A percentile compares a stretch with the other conserved stretches of the same genome.
These are phyloP conservation scores for Oreortyx pictus DNA, from an alignment of 2,797 vertebrate species.

Conservation along the genomic window DNA sequence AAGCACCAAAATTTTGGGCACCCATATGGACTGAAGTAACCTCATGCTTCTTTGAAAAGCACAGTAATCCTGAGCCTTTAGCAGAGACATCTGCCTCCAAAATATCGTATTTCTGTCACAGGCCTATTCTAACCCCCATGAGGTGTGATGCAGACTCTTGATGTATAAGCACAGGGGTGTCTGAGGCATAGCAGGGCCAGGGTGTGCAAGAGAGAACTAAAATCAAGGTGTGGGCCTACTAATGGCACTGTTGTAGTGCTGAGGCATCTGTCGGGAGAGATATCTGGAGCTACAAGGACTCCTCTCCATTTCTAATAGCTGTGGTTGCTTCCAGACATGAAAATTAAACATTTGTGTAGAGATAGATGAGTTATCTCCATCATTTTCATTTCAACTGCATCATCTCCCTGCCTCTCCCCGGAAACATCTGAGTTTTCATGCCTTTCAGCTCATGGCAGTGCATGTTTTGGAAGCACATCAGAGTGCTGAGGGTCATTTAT, in stretches of 20 bases:
- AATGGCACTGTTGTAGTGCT: neutral
- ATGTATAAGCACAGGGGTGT: neutral
- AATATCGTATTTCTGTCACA: neutral
- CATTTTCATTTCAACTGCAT: neutral
- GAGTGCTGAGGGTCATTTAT: constrained; percentile 27
- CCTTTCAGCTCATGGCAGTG: neutral
- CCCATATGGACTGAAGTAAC: neutral
- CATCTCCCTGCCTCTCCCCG: neutral
- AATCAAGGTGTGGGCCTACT: neutral
- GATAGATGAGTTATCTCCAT: neutral
- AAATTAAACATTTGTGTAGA: constrained; percentile 45
- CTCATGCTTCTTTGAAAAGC: accelerated
- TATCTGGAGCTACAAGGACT: neutral
- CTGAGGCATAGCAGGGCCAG: accelerated
- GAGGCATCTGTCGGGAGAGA: neutral
- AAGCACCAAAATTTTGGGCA: neutral
- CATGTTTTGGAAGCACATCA: constrained; percentile 47
- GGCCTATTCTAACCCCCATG: neutral
- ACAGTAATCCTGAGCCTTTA: neutral
- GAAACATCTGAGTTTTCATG: neutral
- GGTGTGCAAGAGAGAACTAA: neutral
- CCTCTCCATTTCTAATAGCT: neutral
- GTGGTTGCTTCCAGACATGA: neutral
- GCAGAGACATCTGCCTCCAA: neutral
- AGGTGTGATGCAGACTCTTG: neutral